Conservation (phyloP, 2,797 vertebrate species). For the Acridotheres tristis region DNA sequence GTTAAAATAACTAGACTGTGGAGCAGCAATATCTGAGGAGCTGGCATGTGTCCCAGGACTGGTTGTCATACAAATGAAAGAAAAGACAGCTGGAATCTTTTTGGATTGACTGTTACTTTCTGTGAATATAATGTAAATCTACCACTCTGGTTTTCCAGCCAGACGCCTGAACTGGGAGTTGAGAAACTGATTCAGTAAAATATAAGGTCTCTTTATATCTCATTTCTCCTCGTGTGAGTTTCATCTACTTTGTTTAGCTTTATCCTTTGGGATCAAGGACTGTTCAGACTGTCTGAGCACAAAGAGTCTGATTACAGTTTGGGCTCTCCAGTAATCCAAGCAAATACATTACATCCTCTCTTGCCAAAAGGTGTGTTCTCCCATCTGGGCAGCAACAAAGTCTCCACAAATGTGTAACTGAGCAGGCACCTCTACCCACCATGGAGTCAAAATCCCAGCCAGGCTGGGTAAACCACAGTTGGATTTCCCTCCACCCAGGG, state of each 20-base stretch:
- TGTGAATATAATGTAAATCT: slow-evolving; percentile 36
- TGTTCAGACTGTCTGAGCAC: neutral
- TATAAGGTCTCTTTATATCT: neutral
- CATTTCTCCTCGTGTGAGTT: neutral
- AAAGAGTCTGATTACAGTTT: neutral
- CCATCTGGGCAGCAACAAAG: neutral
- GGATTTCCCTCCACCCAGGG: neutral
- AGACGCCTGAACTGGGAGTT: neutral
- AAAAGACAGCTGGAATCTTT: slow-evolving; percentile 50
- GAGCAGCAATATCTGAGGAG: slow-evolving; percentile 59
- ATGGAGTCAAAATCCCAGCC: neutral
- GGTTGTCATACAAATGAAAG: slow-evolving; percentile 47
- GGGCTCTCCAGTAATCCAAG: neutral
- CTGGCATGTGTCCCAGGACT: slow-evolving; percentile 66
- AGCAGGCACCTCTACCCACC: neutral
- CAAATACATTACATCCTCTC: neutral
- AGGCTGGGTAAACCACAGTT: neutral
- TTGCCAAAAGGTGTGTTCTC: neutral
- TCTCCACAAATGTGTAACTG: neutral
- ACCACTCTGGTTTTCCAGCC: neutral
- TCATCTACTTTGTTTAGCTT: slow-evolving; percentile 13
- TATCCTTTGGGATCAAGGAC: slow-evolving; percentile 12
- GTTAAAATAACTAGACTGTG: slow-evolving; percentile 61
- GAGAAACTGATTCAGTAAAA: slow-evolving; percentile 20
- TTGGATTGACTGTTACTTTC: slow-evolving; percentile 47